phyloP scores from a whole-genome alignment of 2,797 vertebrate genomes.

The Phrynocephalus vlangalii region DNA sequence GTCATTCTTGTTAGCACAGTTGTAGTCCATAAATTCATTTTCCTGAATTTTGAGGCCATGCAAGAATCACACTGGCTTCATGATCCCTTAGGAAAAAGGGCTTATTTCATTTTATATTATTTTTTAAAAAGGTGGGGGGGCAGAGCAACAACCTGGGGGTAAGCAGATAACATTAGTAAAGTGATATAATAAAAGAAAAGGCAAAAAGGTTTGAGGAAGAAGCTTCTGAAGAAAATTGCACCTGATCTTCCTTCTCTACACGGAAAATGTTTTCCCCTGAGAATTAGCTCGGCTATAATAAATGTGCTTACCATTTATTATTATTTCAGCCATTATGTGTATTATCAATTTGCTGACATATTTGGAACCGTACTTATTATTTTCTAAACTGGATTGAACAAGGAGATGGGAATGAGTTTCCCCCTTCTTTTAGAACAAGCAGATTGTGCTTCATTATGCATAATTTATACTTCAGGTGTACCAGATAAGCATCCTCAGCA shows the following conservation, averaged over 20 bases:
- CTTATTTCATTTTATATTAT: too few species aligned
- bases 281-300: not conserved
- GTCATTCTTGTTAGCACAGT: not conserved
- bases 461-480: constrained; percentile 16
- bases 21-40: not conserved
- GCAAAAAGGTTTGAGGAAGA: not conserved
- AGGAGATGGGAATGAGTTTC: not conserved
- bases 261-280: not conserved
- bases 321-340: not conserved
- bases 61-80: too few species aligned
- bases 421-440: not conserved
- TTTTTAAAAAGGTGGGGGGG: not conserved
- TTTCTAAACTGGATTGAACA: not conserved
- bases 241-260: not conserved
- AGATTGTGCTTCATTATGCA: constrained; percentile 8
- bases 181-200: not conserved
- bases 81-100: too few species aligned
- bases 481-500: not conserved
- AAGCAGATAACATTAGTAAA: not conserved
- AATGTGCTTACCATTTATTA: not conserved
- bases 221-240: not conserved
- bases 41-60: not conserved
- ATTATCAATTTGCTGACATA: not conserved
- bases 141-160: not conserved
- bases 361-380: constrained; percentile 8